Evolutionary conservation across 2,888 invertebrate genomes (phyloP), one percentile per base, ranked within the genome.

Genomic region (Drosophila stalkeri): DNA sequence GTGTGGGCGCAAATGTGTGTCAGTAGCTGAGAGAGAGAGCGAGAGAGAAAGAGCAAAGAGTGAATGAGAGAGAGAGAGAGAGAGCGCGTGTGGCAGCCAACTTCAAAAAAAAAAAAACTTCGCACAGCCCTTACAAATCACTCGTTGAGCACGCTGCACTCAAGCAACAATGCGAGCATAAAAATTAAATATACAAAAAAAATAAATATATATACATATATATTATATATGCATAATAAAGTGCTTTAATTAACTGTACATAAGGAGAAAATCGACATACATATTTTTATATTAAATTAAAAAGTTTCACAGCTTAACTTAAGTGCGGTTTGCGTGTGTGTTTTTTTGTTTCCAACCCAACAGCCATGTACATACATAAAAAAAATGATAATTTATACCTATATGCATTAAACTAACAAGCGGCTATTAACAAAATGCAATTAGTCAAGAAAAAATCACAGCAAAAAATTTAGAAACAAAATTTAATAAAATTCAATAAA

Each of bases 121-220:
- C 37, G 49, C 60, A 37, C 27, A 35, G 23, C 59, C 43, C 64
- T 80, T 72, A 47, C 68, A 82, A 82, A 90, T 72, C 77, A 76
- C 80, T 87, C 83, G 90, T 87, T 90, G 62, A 64, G 77, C 90
- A 90, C 90, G 86, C 82, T 81, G 73, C 83, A 80, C 87, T 82
- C 62, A 55, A 77, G 49, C 41, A 51, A 56, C 67, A 67, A 67
- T 72, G 52, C 54, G 49, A 67, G 55, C 23, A 61, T 49, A 55
- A 52, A 64, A 39, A 65, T 46, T 31, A 41, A 41, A 39, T 23
- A 44, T 23, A 54, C 57, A 77, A 57, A 31, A 37, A 39, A 37
- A 7, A 23, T 2, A 57, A 2, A 56, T 37, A 12, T 46, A 59
- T 33, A 39, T 20, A 44, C 41, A 9, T 6, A 18, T 52, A 14